Evolutionary conservation across 1,140 invertebrate genomes (phyloP).

Genomic region (Dendroctonus valens): DNA sequence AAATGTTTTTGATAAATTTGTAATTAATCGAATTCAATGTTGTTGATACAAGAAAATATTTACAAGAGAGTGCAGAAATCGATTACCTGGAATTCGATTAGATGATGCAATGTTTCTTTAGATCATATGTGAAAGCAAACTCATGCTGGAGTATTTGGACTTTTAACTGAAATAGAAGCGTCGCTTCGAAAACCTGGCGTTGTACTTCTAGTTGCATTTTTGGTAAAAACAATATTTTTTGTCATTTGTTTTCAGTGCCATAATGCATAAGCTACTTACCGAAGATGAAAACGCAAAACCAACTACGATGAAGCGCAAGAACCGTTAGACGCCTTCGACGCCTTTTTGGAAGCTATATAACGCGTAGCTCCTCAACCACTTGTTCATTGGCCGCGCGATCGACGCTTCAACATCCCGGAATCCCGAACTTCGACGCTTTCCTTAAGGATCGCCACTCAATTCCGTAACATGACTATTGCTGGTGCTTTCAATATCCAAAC

Average conservation of each 20-base stretch:
- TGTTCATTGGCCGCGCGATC: constrained; percentile 18
- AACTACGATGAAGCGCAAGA: constrained; percentile 23
- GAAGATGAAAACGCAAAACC: not conserved
- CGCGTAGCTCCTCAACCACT: constrained; percentile 23
- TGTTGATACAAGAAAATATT: too few species aligned
- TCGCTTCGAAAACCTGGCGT: not conserved
- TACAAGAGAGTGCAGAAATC: too few species aligned
- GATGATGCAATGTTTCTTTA: too few species aligned
- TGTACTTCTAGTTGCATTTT: not conserved
- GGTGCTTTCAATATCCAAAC: constrained; percentile 1
- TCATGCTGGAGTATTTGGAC: too few species aligned
- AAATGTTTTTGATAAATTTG: too few species aligned
- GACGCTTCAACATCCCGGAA: constrained; percentile 14
- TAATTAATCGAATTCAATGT: too few species aligned
- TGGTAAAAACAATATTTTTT: constrained; percentile 2
- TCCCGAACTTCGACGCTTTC: not conserved
- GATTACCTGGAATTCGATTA: too few species aligned
- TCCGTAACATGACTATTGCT: constrained; percentile 10
- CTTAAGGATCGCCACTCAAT: not conserved
- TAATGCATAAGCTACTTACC: not conserved
- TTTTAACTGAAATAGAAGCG: too few species aligned
- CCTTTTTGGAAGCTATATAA: constrained; percentile 21
- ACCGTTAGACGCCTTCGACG: constrained; percentile 25
- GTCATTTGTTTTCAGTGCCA: not conserved
- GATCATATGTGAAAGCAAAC: too few species aligned